Conservation (phyloP, 1,140 invertebrate genomes). For the Liolophura sinensis region DNA sequence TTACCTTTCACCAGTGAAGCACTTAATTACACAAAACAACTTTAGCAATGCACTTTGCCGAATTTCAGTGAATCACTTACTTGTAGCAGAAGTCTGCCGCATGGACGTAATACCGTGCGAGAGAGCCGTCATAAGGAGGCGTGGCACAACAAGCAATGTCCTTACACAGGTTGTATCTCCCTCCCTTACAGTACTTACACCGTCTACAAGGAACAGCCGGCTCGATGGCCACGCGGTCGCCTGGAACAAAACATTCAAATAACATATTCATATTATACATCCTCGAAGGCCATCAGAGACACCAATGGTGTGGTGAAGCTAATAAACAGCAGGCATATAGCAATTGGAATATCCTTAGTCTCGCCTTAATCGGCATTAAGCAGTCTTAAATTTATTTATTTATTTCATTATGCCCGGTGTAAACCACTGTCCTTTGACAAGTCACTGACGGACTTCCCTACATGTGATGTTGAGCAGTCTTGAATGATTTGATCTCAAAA, state of each 20-base stretch:
- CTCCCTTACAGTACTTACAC: constrained; percentile 83
- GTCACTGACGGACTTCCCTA: too few species aligned
- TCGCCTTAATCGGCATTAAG: not conserved
- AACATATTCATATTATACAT: too few species aligned
- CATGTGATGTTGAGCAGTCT: not conserved
- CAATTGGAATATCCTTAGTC: too few species aligned
- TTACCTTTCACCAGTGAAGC: not conserved
- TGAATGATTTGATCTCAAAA: not conserved
- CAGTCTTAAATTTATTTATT: too few species aligned
- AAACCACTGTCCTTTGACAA: too few species aligned
- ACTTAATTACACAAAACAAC: not conserved
- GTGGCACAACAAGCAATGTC: constrained; percentile 89
- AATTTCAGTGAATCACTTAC: constrained; percentile 57
- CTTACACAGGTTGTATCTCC: constrained; percentile 86
- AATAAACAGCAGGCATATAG: too few species aligned
- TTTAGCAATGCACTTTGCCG: not conserved
- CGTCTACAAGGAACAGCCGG: constrained; percentile 85
- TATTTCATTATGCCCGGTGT: too few species aligned
- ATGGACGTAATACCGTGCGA: constrained; percentile 81
- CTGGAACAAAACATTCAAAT: constrained; percentile 55
- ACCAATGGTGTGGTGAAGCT: too few species aligned
- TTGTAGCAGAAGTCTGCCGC: constrained; percentile 93
- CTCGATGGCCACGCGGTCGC: constrained; percentile 91
- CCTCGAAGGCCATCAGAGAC: too few species aligned
- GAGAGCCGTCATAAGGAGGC: constrained; percentile 81